Conservation (phyloP, 2,113 vertebrate species). For the Ellobius talpinus region DNA sequence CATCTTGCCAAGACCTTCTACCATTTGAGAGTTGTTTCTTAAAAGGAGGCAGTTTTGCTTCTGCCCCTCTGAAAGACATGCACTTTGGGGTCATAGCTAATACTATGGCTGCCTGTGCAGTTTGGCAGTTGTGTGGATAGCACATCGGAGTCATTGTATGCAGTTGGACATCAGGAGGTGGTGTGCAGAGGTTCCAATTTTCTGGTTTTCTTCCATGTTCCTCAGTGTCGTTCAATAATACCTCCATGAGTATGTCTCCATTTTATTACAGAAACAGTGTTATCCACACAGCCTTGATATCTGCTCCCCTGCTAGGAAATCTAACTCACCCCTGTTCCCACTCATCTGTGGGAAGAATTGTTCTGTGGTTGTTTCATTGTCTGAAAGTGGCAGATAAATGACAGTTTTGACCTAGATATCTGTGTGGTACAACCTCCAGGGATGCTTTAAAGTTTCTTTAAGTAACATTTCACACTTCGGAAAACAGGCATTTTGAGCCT, state of each 20-base stretch:
- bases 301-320: slow-evolving; percentile 60
- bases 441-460: slow-evolving; percentile 62
- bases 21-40: not conserved
- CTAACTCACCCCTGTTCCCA: not conserved
- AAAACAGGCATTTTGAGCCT: slow-evolving; percentile 53
- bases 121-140: not conserved
- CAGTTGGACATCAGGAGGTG: not conserved
- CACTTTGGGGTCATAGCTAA: rapidly evolving
- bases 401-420: slow-evolving; percentile 70
- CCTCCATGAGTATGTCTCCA: not conserved
- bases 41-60: not conserved
- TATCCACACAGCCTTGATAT: not conserved
- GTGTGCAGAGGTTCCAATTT: not conserved
- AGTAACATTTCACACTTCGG: slow-evolving; percentile 53
- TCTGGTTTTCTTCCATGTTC: slow-evolving; percentile 14
- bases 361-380: slow-evolving; percentile 57
- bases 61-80: not conserved
- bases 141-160: not conserved
- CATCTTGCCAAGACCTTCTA: not conserved
- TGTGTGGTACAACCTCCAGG: slow-evolving; percentile 50
- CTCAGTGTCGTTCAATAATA: not conserved
- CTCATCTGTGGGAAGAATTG: slow-evolving; percentile 54
- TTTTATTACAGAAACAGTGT: slow-evolving; percentile 40
- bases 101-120: not conserved
- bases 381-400: slow-evolving; percentile 69